phyloP scores from a whole-genome alignment of 2,113 vertebrate species.

The Elanus axillaris region DNA sequence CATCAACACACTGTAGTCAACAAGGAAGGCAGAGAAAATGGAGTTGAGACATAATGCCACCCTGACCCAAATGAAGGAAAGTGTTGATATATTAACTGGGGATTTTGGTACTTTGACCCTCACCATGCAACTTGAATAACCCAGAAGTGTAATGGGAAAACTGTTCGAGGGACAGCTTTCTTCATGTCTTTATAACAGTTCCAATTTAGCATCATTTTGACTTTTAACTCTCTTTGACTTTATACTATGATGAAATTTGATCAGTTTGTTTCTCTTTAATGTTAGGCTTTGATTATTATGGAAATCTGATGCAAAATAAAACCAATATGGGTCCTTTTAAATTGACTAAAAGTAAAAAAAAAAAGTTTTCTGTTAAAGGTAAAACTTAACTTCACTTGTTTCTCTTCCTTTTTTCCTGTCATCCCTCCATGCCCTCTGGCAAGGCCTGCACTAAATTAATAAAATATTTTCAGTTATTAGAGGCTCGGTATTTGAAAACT shows the following conservation, averaged over 20 bases:
- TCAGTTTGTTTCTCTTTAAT: not conserved
- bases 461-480: not conserved
- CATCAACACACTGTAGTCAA: accelerated
- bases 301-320: not conserved
- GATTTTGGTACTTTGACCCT: not conserved
- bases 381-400: not conserved
- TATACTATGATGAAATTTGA: not conserved
- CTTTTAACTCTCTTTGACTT: not conserved
- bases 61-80: not conserved
- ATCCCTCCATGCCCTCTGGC: not conserved
- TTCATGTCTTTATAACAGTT: not conserved
- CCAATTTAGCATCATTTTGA: not conserved
- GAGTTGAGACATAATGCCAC: not conserved
- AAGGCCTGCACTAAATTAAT: not conserved
- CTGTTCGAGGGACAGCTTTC: not conserved
- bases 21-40: not conserved
- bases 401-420: not conserved
- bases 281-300: not conserved
- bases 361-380: not conserved
- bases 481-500: not conserved
- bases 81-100: not conserved
- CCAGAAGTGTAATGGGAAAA: not conserved
- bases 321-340: not conserved
- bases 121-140: not conserved
- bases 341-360: not conserved